These are phyloP conservation scores for Pristionchus fissidentatus DNA, from an alignment of 2,888 invertebrate species.

Conservation along the genomic window DNA sequence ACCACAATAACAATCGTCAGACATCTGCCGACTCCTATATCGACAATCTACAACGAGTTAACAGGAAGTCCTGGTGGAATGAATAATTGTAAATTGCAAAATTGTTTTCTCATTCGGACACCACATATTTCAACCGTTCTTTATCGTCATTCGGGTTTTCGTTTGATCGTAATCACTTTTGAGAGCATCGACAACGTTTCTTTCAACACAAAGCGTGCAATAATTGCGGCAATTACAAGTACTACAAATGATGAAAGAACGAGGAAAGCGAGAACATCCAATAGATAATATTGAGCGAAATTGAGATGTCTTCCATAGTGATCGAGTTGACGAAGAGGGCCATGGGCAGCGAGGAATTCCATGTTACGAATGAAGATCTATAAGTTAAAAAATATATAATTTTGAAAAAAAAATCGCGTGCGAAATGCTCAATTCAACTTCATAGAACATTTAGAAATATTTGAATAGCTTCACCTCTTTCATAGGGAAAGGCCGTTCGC, in stretches of 20 bases:
- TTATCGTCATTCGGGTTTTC: neutral
- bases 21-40: too few relatives aligned
- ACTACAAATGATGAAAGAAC: neutral
- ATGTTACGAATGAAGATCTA: constrained; percentile 40
- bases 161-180: neutral
- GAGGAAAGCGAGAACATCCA: constrained; percentile 40
- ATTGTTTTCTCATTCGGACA: too few relatives aligned
- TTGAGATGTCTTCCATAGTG: constrained; percentile 40
- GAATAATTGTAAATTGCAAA: too few relatives aligned
- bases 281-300: constrained; percentile 43
- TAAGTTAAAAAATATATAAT: neutral
- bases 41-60: too few relatives aligned
- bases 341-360: constrained; percentile 43
- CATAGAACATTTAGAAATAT: too few relatives aligned
- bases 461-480: neutral
- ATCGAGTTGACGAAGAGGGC: constrained; percentile 21
- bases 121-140: too few relatives aligned
- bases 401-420: neutral
- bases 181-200: too few relatives aligned
- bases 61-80: too few relatives aligned
- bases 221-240: neutral
- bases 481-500: constrained; percentile 18
- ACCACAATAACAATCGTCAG: too few relatives aligned
- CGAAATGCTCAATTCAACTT: neutral
- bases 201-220: neutral